phyloP scores from a whole-genome alignment of 2,797 vertebrate genomes.

The Choloepus didactylus region DNA sequence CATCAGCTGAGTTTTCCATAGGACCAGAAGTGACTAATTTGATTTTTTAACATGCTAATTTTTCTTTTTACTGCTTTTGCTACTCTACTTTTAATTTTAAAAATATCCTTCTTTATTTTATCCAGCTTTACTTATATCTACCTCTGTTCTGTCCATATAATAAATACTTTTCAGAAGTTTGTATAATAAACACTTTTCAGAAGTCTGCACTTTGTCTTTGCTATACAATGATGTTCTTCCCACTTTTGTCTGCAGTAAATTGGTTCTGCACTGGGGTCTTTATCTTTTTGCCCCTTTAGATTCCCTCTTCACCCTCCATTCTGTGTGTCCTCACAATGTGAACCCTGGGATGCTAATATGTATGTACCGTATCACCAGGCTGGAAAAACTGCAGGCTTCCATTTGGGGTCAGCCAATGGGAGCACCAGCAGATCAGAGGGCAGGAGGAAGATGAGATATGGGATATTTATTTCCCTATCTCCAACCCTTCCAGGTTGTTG shows the following conservation, averaged over 20 bases:
- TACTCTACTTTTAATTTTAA: constrained; percentile 11
- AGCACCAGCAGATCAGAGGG: not conserved
- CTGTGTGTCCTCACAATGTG: not conserved
- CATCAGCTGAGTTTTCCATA: not conserved
- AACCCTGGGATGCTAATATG: not conserved
- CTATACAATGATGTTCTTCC: not conserved
- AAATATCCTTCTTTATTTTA: not conserved
- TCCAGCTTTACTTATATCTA: not conserved
- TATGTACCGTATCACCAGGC: not conserved
- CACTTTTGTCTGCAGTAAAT: not conserved
- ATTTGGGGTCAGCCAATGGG: not conserved
- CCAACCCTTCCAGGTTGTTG: not conserved
- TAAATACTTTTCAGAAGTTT: not conserved
- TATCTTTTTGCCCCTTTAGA: not conserved
- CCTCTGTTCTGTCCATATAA: not conserved
- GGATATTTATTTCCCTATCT: not conserved
- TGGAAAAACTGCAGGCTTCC: not conserved
- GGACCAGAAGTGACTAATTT: not conserved
- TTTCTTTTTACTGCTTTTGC: not conserved
- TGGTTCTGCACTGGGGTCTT: not conserved
- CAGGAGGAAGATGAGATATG: not conserved
- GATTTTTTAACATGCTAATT: not conserved
- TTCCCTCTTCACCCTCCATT: not conserved
- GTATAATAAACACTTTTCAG: not conserved
- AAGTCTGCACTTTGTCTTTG: not conserved